phyloP scores from a whole-genome alignment of 2,797 vertebrate genomes.

The Adrianichthys oophorus region DNA sequence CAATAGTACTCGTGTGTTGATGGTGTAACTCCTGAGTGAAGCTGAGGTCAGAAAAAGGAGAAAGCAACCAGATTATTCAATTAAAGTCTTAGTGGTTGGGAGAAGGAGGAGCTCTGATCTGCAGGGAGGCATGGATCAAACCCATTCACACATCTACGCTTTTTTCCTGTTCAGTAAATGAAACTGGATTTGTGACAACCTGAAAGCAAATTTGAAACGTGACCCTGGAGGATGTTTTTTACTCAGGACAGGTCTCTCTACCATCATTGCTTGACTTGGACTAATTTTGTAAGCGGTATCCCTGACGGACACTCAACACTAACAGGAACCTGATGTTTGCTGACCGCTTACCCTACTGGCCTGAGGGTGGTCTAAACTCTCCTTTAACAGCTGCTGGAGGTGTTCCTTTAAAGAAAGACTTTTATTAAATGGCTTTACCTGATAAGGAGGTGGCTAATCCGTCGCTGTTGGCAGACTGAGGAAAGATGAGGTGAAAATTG shows the following conservation, averaged over 20 bases:
- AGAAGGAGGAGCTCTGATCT: constrained; percentile 1
- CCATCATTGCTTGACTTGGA: not conserved
- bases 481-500: constrained; percentile 3
- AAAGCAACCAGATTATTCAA: constrained; percentile 41
- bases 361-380: not conserved
- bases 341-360: not conserved
- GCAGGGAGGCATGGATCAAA: constrained; percentile 13
- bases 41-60: constrained; percentile 23
- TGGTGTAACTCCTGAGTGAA: not conserved
- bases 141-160: constrained; percentile 29
- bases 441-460: constrained; percentile 24
- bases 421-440: constrained; percentile 2
- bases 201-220: constrained; percentile 1
- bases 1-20: not conserved
- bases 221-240: not conserved
- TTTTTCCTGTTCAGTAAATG: constrained; percentile 7
- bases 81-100: constrained; percentile 54
- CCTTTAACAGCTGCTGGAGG: not conserved
- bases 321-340: too few relatives aligned
- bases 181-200: constrained; percentile 14
- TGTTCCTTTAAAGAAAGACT: not conserved
- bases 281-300: not conserved
- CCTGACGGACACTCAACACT: not conserved
- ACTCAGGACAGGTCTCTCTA: not conserved
- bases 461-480: constrained; percentile 12